A percentile compares a stretch with the other conserved stretches of the same genome.
phyloP scores from a whole-genome alignment of 2,113 vertebrate genomes.

The Smithornis capensis region DNA sequence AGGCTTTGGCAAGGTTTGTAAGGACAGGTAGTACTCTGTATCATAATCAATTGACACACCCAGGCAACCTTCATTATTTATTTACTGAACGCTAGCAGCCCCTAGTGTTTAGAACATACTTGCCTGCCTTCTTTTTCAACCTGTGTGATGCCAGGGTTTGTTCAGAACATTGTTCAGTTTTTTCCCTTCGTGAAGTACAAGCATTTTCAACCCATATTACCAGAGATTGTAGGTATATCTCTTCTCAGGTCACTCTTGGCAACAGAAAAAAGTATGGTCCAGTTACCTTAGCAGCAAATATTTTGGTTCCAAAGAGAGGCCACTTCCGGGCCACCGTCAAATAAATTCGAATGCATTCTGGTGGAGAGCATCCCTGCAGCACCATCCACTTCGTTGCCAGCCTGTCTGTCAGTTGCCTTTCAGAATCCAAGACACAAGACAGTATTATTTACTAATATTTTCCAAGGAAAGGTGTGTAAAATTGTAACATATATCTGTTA shows the following conservation, averaged over 20 bases:
- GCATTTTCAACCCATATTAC: background rate
- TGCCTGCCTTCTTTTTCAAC: background rate
- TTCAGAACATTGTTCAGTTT: background rate
- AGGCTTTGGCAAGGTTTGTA: background rate
- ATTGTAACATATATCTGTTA: background rate
- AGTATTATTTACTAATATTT: background rate
- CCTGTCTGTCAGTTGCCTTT: conserved; percentile 80
- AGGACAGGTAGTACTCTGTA: background rate
- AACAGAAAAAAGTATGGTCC: background rate
- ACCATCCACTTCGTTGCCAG: conserved; percentile 83
- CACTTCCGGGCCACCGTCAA: conserved; percentile 87
- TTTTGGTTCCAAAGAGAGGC: conserved; percentile 87
- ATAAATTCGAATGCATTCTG: conserved; percentile 87
- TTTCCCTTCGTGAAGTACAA: background rate
- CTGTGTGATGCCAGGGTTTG: background rate
- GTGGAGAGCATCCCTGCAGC: conserved; percentile 80
- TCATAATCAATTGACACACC: background rate
- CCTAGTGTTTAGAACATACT: background rate
- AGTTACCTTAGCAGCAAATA: conserved; percentile 85
- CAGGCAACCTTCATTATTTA: background rate
- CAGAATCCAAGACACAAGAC: conserved; percentile 10
- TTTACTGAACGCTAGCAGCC: background rate
- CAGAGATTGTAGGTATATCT: background rate
- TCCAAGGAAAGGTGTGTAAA: background rate
- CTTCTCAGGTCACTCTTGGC: background rate